These are phyloP conservation scores for Nomada flava DNA, from an alignment of 2,888 invertebrate species.

Conservation along the genomic window DNA sequence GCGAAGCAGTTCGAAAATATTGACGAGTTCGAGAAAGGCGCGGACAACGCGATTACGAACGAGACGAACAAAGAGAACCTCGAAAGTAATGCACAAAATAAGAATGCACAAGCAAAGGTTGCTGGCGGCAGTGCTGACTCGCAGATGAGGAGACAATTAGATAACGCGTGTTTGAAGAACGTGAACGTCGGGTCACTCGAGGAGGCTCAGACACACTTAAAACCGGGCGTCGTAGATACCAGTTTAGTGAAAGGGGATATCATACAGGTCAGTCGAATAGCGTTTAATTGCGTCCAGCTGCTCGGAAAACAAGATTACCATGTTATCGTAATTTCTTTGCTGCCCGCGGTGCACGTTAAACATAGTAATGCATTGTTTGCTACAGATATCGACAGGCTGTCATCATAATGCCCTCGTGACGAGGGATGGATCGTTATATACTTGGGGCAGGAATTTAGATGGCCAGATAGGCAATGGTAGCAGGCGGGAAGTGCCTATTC, in stretches of 20 bases:
- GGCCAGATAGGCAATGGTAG: conserved; percentile 94
- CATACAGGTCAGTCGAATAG: conserved; percentile 85
- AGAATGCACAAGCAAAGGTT: conserved; percentile 36
- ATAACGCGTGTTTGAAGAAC: conserved; percentile 58
- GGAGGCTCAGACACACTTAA: conserved; percentile 85
- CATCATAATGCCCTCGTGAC: conserved; percentile 92
- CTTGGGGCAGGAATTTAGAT: conserved; percentile 96
- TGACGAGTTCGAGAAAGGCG: conserved; percentile 51
- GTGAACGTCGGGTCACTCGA: conserved; percentile 72
- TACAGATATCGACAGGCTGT: conserved; percentile 88
- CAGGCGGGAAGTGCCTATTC: conserved; percentile 86
- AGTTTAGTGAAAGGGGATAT: conserved; percentile 87
- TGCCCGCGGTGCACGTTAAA: not conserved
- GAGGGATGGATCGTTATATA: conserved; percentile 89
- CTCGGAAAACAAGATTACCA: not conserved
- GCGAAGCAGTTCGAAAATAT: conserved; percentile 79
- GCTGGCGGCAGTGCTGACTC: conserved; percentile 23
- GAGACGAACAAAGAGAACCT: conserved; percentile 22
- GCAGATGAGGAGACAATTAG: conserved; percentile 44
- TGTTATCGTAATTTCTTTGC: not conserved
- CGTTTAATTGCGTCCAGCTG: not conserved
- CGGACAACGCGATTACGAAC: conserved; percentile 27
- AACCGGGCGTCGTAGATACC: conserved; percentile 88
- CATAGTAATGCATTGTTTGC: not conserved
- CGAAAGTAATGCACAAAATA: conserved; percentile 36